phyloP scores from a whole-genome alignment of 2,113 vertebrate genomes.

The Caloenas nicobarica region DNA sequence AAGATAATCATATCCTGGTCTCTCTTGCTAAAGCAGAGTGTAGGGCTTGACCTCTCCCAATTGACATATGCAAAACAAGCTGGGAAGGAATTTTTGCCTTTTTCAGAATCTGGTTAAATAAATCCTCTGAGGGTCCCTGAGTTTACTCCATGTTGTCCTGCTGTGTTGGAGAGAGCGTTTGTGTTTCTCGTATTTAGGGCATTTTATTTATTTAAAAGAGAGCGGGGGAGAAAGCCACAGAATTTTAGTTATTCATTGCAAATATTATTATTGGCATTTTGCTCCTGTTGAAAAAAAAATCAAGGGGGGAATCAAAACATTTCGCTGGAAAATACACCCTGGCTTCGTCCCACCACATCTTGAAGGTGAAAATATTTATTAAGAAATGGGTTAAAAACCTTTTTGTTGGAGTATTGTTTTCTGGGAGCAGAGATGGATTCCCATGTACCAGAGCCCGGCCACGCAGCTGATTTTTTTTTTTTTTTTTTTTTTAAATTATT shows the following conservation, averaged over 20 bases:
- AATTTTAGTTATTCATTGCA: conserved; percentile 61
- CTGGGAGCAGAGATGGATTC: background rate
- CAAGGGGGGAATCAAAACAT: conserved; percentile 55
- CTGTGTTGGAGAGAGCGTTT: background rate
- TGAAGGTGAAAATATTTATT: background rate
- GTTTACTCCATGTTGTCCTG: background rate
- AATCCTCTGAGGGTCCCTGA: background rate
- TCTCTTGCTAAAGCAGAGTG: background rate
- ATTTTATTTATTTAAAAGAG: conserved; percentile 54
- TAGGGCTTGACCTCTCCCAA: background rate
- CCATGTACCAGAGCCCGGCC: background rate
- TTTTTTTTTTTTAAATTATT: background rate
- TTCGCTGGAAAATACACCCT: conserved; percentile 37
- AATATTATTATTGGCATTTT: conserved; percentile 64
- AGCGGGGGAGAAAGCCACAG: conserved; percentile 56
- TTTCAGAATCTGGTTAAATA: background rate
- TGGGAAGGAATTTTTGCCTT: background rate
- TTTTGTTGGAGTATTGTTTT: background rate
- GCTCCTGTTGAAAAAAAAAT: background rate
- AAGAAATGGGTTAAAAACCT: conserved; percentile 35
- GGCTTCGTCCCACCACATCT: conserved; percentile 6
- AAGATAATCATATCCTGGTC: background rate
- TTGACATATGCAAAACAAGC: background rate
- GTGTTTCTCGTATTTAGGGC: conserved; percentile 27
- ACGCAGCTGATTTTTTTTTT: fast-evolving